Conservation (phyloP, 2,888 invertebrate species). For the Encarsia formosa region DNA sequence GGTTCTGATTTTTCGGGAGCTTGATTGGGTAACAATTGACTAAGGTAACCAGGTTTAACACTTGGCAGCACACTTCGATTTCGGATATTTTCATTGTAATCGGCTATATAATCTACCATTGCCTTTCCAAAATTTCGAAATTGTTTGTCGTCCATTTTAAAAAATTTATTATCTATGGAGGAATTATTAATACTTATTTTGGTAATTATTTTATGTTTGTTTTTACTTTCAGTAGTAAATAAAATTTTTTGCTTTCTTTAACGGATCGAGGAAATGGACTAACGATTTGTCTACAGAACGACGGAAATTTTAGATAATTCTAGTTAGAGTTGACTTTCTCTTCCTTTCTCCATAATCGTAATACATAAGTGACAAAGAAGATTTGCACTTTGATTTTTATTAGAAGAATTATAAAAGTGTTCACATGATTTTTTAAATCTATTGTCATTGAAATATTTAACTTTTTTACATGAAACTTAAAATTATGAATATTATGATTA, state of each 20-base stretch:
- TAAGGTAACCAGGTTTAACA: constrained; percentile 85
- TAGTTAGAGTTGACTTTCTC: constrained; percentile 38
- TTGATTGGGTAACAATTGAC: constrained; percentile 71
- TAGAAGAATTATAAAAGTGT: too few species aligned
- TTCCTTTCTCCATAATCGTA: constrained; percentile 43
- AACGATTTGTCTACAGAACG: constrained; percentile 7
- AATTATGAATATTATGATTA: too few species aligned
- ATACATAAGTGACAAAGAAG: constrained; percentile 26
- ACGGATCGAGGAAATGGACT: constrained; percentile 11
- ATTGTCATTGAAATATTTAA: too few species aligned
- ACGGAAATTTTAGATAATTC: constrained; percentile 10
- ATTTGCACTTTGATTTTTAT: too few species aligned
- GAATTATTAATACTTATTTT: too few species aligned
- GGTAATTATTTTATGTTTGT: too few species aligned
- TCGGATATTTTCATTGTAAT: constrained; percentile 81
- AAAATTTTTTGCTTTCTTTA: background rate
- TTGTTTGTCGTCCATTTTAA: constrained; percentile 74
- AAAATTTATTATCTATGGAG: too few species aligned
- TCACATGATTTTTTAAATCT: too few species aligned
- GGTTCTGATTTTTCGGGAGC: constrained; percentile 78
- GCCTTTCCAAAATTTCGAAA: constrained; percentile 83
- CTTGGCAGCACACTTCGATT: constrained; percentile 74
- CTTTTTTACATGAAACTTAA: too few species aligned
- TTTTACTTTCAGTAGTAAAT: background rate
- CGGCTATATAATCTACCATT: constrained; percentile 84